Percentiles rank a stretch among this genome's conserved stretches.
These are phyloP conservation scores for Acridotheres tristis DNA, from an alignment of 2,797 vertebrate species.

Conservation along the genomic window DNA sequence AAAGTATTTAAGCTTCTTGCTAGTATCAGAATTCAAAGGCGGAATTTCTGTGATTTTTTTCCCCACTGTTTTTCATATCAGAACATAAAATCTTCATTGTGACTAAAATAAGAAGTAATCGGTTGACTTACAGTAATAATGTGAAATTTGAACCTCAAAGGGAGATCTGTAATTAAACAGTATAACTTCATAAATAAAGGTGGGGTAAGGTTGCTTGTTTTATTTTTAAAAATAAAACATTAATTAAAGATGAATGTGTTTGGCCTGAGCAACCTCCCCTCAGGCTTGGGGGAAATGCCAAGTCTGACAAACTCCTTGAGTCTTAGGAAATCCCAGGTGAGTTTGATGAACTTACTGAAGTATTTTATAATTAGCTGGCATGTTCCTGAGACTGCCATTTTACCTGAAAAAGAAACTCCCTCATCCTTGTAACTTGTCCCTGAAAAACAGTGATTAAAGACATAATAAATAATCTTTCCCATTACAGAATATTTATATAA, in stretches of 20 bases:
- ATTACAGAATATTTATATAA: conserved; percentile 2
- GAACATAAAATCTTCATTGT: not conserved
- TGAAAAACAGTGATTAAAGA: not conserved
- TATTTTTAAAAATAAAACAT: conserved; percentile 35
- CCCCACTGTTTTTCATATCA: not conserved
- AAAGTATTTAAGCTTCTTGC: not conserved
- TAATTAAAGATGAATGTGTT: conserved; percentile 46
- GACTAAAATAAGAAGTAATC: not conserved
- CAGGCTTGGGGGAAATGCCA: conserved; percentile 41
- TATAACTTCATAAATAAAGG: not conserved
- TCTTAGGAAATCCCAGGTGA: conserved; percentile 23
- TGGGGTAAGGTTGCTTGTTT: not conserved
- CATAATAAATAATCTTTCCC: not conserved
- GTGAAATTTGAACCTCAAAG: not conserved
- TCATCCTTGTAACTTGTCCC: conserved; percentile 2
- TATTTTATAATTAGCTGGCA: conserved; percentile 54
- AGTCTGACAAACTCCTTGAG: conserved; percentile 23
- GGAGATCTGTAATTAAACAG: conserved; percentile 3
- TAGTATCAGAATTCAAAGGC: not conserved
- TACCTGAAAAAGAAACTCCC: conserved; percentile 13
- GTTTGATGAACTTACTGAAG: conserved; percentile 41
- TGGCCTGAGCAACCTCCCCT: not conserved
- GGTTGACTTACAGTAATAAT: not conserved
- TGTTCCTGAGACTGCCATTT: conserved; percentile 40
- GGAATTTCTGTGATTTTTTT: not conserved